Evolutionary conservation across 2,888 invertebrate genomes (phyloP).

Genomic region (Harpagoxenus sublaevis): DNA sequence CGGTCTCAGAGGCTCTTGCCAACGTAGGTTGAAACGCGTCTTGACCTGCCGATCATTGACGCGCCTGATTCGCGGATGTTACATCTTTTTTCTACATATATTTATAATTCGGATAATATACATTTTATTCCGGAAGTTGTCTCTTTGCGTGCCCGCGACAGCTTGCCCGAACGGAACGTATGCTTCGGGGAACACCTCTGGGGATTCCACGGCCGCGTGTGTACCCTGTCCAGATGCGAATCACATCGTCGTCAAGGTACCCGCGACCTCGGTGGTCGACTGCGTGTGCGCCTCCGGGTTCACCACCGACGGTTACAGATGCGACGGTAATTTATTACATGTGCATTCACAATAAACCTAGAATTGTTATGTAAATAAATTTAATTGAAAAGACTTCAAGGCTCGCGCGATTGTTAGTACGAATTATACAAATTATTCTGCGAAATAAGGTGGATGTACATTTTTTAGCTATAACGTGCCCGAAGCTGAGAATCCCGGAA

Average conservation of each 20-base stretch:
- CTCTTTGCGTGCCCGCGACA: slow-evolving; percentile 77
- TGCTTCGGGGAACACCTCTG: slow-evolving; percentile 85
- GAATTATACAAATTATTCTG: neutral
- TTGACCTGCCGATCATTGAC: neutral
- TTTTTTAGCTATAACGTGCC: slow-evolving; percentile 88
- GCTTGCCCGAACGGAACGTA: slow-evolving; percentile 90
- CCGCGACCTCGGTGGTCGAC: slow-evolving; percentile 87
- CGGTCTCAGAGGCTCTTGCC: slow-evolving; percentile 88
- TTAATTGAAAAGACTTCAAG: neutral
- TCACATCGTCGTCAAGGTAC: slow-evolving; percentile 88
- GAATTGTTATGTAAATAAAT: neutral
- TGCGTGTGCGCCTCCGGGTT: slow-evolving; percentile 90
- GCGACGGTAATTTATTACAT: slow-evolving; percentile 87
- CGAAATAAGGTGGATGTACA: neutral
- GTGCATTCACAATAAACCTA: slow-evolving; percentile 6
- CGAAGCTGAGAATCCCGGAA: slow-evolving; percentile 88
- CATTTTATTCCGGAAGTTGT: slow-evolving; percentile 6
- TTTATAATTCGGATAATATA: neutral
- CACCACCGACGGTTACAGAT: slow-evolving; percentile 86
- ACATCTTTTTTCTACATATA: neutral
- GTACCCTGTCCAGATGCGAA: slow-evolving; percentile 89
- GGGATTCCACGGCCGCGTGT: slow-evolving; percentile 87
- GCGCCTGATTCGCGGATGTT: neutral
- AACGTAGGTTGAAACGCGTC: slow-evolving; percentile 86
- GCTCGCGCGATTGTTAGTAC: neutral